Evolutionary conservation across 2,888 invertebrate genomes (phyloP).

Genomic region (Halictus ligatus): DNA sequence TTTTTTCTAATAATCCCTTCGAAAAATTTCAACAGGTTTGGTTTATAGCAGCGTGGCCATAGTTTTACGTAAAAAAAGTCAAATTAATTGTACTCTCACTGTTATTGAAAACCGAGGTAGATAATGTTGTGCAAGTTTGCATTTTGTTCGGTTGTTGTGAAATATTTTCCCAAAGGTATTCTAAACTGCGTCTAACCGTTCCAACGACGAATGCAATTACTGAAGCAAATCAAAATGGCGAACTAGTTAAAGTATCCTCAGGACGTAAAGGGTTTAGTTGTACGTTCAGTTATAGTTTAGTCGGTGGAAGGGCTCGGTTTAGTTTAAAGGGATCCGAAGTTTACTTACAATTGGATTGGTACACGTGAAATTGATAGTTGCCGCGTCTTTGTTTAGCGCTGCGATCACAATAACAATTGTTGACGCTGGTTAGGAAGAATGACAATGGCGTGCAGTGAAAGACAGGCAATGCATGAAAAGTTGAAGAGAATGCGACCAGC

Average conservation of each 20-base stretch:
- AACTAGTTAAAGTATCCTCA: neutral
- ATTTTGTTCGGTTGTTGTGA: neutral
- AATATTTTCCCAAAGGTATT: neutral
- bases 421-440: neutral
- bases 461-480: constrained; percentile 7
- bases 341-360: neutral
- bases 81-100: neutral
- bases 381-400: neutral
- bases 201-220: neutral
- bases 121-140: neutral
- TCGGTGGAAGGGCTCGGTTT: neutral
- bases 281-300: neutral
- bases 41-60: neutral
- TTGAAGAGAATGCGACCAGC: constrained; percentile 3
- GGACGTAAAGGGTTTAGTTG: neutral
- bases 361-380: neutral
- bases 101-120: neutral
- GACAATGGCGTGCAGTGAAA: neutral
- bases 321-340: neutral
- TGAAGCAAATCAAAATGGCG: neutral
- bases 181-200: neutral
- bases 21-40: neutral
- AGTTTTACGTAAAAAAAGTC: neutral
- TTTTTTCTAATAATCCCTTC: too few relatives aligned
- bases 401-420: constrained; percentile 7